phyloP scores from a whole-genome alignment of 1,140 invertebrate species.

The Atta colombica region DNA sequence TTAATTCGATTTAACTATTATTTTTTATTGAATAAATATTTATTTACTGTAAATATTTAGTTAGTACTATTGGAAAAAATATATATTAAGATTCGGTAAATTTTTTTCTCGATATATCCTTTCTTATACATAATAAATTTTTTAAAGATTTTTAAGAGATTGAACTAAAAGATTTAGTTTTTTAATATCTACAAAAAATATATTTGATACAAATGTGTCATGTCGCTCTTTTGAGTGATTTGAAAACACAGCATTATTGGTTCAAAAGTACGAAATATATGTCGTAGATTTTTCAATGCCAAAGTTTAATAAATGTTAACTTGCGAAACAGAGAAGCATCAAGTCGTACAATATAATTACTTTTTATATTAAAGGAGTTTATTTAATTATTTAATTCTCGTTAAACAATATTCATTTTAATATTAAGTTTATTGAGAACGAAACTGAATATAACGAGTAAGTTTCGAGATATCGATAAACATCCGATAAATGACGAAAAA shows the following conservation, averaged over 20 bases:
- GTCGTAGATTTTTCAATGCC: constrained; percentile 20
- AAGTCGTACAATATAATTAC: neutral
- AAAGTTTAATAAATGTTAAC: constrained; percentile 28
- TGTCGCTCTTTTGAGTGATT: neutral
- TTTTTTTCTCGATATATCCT: too few species aligned
- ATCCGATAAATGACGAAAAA: constrained; percentile 3
- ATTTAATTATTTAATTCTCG: neutral
- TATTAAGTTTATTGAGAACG: constrained; percentile 10
- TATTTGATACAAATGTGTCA: constrained; percentile 21
- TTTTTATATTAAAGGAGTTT: constrained; percentile 8
- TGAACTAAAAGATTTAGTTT: constrained; percentile 25
- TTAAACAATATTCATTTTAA: constrained; percentile 18
- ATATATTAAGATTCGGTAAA: too few species aligned
- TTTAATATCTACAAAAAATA: neutral
- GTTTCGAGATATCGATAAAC: neutral
- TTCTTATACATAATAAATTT: neutral
- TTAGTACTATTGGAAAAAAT: too few species aligned
- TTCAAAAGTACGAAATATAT: neutral
- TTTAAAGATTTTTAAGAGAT: neutral
- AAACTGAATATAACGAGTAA: neutral
- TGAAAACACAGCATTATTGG: neutral
- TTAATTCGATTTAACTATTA: too few species aligned
- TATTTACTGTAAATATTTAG: too few species aligned
- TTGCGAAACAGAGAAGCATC: neutral
- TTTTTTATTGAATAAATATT: too few species aligned